Conservation (phyloP, 2,113 vertebrate genomes). For the Lampris incognitus region DNA sequence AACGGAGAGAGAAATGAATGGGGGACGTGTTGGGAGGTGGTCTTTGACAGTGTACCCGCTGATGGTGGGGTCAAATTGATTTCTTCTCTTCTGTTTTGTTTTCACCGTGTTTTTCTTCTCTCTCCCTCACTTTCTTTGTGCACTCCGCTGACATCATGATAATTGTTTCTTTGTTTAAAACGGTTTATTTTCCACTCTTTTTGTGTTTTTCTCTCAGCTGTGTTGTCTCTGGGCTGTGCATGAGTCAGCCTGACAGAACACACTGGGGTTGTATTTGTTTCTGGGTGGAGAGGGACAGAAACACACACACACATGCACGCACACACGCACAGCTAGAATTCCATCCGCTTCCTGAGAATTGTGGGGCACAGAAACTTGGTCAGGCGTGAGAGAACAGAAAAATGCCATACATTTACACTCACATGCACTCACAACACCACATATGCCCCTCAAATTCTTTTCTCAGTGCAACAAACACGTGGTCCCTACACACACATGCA, state of each 20-base stretch:
- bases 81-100: neutral
- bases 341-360: constrained; percentile 31
- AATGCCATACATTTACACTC: constrained; percentile 32
- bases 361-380: constrained; percentile 31
- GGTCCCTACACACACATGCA: too few species aligned
- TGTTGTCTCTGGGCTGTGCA: neutral
- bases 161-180: constrained; percentile 45
- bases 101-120: neutral
- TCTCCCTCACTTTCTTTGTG: constrained; percentile 8
- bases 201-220: constrained; percentile 38
- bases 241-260: neutral
- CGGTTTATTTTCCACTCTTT: constrained; percentile 51
- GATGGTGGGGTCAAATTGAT: constrained; percentile 18
- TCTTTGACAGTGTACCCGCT: constrained; percentile 2
- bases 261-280: too few species aligned
- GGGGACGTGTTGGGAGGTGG: constrained; percentile 7
- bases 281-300: too few species aligned
- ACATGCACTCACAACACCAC: neutral
- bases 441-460: too few species aligned
- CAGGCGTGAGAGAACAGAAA: constrained; percentile 32
- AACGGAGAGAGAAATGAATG: neutral
- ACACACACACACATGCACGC: constrained; percentile 16
- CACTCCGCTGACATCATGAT: constrained; percentile 9
- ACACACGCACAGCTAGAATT: neutral
- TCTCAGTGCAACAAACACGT: too few species aligned